phyloP scores from a whole-genome alignment of 1,140 invertebrate genomes.

The Portunus trituberculatus region DNA sequence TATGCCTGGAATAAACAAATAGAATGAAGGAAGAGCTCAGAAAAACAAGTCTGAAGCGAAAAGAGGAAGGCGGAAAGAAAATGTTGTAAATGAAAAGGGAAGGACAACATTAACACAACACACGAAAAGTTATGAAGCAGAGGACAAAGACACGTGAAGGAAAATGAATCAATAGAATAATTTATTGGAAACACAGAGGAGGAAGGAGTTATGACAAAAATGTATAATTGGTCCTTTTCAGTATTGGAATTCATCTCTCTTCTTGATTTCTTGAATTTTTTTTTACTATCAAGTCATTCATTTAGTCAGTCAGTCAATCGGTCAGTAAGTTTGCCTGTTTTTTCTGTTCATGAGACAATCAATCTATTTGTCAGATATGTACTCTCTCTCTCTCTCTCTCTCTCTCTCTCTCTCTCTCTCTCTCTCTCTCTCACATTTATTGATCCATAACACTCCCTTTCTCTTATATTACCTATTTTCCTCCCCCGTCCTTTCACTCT shows the following conservation, averaged over 20 bases:
- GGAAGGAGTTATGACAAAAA: no score
- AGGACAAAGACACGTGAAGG: background rate
- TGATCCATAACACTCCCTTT: no score
- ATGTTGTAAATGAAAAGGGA: background rate
- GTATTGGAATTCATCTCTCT: background rate
- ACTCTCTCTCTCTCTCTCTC: background rate
- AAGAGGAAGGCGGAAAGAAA: background rate
- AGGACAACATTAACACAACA: no score
- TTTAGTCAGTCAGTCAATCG: background rate
- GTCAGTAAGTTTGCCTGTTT: background rate
- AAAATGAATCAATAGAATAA: background rate
- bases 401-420: conserved; percentile 35
- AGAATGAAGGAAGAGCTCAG: background rate
- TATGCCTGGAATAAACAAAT: no score
- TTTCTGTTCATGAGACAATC: background rate
- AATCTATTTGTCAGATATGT: background rate
- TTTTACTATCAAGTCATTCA: background rate
- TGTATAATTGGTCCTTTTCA: background rate
- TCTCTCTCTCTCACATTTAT: conserved; percentile 25
- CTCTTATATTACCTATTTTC: background rate
- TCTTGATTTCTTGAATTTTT: background rate
- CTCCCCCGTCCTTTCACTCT: background rate
- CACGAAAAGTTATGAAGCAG: background rate
- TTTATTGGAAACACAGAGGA: background rate
- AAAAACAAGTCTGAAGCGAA: background rate